Base-by-base conservation (phyloP, 2,113 vertebrate species). In the Recurvirostra avosetta region DNA sequence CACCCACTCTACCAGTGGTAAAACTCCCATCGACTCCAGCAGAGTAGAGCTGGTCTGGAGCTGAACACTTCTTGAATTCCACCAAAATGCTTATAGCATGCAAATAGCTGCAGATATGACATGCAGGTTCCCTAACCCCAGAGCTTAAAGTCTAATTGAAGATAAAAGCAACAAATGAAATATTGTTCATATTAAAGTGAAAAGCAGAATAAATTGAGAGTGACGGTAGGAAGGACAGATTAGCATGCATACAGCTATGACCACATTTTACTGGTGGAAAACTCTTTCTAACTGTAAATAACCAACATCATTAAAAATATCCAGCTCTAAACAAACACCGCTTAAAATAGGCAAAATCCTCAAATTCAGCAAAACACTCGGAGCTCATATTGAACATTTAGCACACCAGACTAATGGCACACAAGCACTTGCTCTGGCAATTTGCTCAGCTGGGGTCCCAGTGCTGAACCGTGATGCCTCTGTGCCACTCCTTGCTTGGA, bases 381-480 rank as follows among this genome's bases (percentile, higher is more conserved):
- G 82, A 78, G 56, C 8, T 84, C 2, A 1, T n/a, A 8, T 2
- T 49, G 76, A 84, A 23, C 32, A 32, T 67, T 58, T 19, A 85
- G n/a, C 25, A 21, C 1, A 1, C 12, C 11, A 20, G 0, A 0
- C 5, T 78, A 15, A 53, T 43, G 77, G 83, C 53, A 38, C n/a
- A 40, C 16, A 11, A 89, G 45, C 27, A 12, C 23, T 29, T 8
- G 19, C n/a, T 81, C 58, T 70, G 63, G 45, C 59, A 50, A 5
- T 91, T 87, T 72, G 30, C 63, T 94, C 74, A 55, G 0, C 49
- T 79, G 62, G 20, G n/a, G 50, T 94, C 56, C 56, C 26, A 29
- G 36, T 49, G 61, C 84, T 70, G 78, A 91, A 38, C 8, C 3
- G 4, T 17, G 76, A 85, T 67, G 25, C 18, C 52, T 79, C 53